These are phyloP conservation scores for Prosopocoilus inquinatus DNA, from an alignment of 2,888 invertebrate species.

Conservation along the genomic window DNA sequence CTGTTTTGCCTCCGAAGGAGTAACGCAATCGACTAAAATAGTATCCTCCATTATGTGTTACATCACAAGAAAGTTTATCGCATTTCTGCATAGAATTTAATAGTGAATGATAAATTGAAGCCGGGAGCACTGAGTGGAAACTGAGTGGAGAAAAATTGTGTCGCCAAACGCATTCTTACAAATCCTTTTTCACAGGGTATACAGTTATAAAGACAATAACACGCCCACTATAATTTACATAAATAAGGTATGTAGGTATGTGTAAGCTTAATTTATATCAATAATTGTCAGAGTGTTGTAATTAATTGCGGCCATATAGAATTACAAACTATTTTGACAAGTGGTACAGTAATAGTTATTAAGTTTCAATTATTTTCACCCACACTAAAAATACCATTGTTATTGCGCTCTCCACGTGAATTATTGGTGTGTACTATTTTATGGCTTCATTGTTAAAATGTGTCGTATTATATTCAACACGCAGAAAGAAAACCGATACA, in stretches of 20 bases:
- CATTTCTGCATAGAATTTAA: too few species aligned
- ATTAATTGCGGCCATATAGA: conserved; percentile 8
- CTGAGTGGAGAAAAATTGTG: background rate
- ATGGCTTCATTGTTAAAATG: background rate
- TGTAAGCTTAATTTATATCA: conserved; percentile 28
- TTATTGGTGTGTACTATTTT: background rate
- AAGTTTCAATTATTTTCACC: conserved; percentile 7
- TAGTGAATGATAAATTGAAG: too few species aligned
- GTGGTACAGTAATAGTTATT: conserved; percentile 5
- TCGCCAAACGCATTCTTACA: conserved; percentile 1
- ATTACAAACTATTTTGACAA: conserved; percentile 8
- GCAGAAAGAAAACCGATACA: too few species aligned
- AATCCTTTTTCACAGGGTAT: background rate
- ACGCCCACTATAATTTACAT: conserved; percentile 41
- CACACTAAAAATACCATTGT: conserved; percentile 3
- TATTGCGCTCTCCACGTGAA: background rate
- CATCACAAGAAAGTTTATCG: too few species aligned
- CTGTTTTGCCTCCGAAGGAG: too few species aligned
- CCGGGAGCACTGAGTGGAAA: too few species aligned
- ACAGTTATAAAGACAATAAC: conserved; percentile 23
- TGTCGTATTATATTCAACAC: background rate
- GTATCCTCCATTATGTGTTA: too few species aligned
- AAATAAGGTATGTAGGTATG: conserved; percentile 27
- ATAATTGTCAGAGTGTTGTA: conserved; percentile 15
- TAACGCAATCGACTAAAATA: too few species aligned